Evolutionary conservation across 2,113 vertebrate genomes (phyloP).

Genomic region (Zapus hudsonius): DNA sequence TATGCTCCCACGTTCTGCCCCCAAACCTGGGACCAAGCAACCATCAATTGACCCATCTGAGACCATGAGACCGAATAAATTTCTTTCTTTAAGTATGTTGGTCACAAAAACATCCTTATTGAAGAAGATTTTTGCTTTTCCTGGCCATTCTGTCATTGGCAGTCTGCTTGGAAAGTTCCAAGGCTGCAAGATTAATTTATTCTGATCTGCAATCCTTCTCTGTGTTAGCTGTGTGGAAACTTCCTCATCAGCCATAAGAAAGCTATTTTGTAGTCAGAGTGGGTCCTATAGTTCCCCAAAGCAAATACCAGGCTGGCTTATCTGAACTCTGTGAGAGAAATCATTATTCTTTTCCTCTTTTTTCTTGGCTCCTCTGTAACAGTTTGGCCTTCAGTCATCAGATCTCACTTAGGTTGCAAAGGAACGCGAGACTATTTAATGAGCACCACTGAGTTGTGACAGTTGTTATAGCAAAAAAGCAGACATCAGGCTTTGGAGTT

Average conservation of each 20-base stretch:
- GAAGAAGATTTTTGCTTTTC: not conserved
- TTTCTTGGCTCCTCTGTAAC: conserved; percentile 43
- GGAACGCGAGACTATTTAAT: conserved; percentile 53
- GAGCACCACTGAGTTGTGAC: not conserved
- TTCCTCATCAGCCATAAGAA: conserved; percentile 49
- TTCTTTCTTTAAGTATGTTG: not conserved
- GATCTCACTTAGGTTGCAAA: conserved; percentile 50
- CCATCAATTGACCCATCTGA: not conserved
- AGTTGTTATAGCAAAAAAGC: conserved; percentile 4
- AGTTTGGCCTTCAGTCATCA: conserved; percentile 59
- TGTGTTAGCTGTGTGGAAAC: conserved; percentile 30
- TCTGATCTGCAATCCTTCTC: not conserved
- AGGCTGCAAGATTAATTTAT: conserved; percentile 29
- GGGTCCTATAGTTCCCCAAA: conserved; percentile 47
- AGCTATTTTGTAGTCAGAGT: conserved; percentile 70
- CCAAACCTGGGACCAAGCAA: not conserved
- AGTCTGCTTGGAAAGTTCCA: conserved; percentile 34
- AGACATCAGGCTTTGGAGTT: not conserved
- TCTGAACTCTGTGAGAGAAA: conserved; percentile 1
- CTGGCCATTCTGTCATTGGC: conserved; percentile 21
- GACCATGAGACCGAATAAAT: not conserved
- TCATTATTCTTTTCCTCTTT: conserved; percentile 45
- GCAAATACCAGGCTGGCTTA: conserved; percentile 57
- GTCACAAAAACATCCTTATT: not conserved
- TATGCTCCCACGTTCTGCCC: not conserved